These are phyloP conservation scores for Caenorhabditis angaria DNA, from an alignment of 2,888 invertebrate genomes.

Conservation along the genomic window DNA sequence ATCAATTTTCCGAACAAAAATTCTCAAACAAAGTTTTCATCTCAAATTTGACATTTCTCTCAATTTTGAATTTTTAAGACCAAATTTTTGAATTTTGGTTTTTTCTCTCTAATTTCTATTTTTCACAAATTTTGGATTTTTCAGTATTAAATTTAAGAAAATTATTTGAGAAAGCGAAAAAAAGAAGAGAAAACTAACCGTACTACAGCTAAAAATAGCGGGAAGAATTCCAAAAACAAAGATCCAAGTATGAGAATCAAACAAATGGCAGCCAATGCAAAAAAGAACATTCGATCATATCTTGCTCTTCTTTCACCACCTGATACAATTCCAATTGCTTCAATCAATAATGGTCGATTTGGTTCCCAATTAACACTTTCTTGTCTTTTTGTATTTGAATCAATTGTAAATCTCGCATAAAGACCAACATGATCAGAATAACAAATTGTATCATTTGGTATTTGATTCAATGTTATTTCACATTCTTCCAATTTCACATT, in stretches of 20 bases:
- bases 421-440: constrained; percentile 71
- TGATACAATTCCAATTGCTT: constrained; percentile 59
- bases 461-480: constrained; percentile 52
- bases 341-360: constrained; percentile 53
- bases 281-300: constrained; percentile 53
- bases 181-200: not conserved
- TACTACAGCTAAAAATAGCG: constrained; percentile 40
- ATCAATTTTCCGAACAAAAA: no score
- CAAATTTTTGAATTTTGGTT: no score
- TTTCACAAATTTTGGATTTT: no score
- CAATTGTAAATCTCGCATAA: constrained; percentile 59
- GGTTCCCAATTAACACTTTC: constrained; percentile 50
- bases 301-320: constrained; percentile 67
- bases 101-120: no score
- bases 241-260: constrained; percentile 43
- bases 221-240: constrained; percentile 45
- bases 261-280: constrained; percentile 27
- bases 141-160: no score
- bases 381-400: constrained; percentile 39
- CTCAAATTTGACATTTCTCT: no score
- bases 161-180: no score
- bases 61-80: no score
- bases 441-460: constrained; percentile 54
- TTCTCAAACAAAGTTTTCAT: no score
- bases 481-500: constrained; percentile 52